Evolutionary conservation across 2,888 invertebrate genomes (phyloP).

Genomic region (Apamea monoglypha): DNA sequence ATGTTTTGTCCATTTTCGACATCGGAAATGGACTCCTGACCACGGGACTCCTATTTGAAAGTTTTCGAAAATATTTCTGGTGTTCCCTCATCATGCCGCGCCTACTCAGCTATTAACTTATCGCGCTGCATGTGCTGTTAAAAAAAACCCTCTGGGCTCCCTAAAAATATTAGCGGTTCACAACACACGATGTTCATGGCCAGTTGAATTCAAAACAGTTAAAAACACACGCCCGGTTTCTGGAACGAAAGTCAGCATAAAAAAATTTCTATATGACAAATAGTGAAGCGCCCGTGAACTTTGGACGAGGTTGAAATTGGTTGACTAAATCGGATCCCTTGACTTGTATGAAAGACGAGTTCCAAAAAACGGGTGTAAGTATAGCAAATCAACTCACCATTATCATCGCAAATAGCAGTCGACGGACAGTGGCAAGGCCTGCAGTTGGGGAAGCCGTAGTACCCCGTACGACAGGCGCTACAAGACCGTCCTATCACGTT

Average conservation of each 20-base stretch:
- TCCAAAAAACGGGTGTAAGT: neutral
- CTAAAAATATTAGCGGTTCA: neutral
- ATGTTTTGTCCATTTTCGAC: neutral
- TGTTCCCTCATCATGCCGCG: neutral
- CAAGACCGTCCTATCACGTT: constrained; percentile 98
- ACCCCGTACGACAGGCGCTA: constrained; percentile 96
- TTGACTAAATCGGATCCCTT: neutral
- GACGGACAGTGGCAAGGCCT: constrained; percentile 96
- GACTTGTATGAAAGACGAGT: neutral
- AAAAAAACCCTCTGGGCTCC: neutral
- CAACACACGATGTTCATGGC: too few species aligned
- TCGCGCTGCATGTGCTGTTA: neutral
- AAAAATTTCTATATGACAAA: neutral
- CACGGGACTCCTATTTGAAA: neutral
- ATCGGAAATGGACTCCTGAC: neutral
- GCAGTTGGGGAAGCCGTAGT: constrained; percentile 98
- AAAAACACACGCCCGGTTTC: neutral
- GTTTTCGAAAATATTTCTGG: neutral
- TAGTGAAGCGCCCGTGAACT: neutral
- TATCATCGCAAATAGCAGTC: constrained; percentile 94
- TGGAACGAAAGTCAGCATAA: neutral
- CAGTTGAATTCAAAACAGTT: neutral
- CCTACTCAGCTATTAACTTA: neutral
- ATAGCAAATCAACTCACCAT: constrained; percentile 76
- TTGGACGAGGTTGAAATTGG: neutral